Percentiles rank a stretch among this genome's conserved stretches.
Evolutionary conservation across 2,888 invertebrate species (phyloP).

Genomic region (Nowickia ferox): DNA sequence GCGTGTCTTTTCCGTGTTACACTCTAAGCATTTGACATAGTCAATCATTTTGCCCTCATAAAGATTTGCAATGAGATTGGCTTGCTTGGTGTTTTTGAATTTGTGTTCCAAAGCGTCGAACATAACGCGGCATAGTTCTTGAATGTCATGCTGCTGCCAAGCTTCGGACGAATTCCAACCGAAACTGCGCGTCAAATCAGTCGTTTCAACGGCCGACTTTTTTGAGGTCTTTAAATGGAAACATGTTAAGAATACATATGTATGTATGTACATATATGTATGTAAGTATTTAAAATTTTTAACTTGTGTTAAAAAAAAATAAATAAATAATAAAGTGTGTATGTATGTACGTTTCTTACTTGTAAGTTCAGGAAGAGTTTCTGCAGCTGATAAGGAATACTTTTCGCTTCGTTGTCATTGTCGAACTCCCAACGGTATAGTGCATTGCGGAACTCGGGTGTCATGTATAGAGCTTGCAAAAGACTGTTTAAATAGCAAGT

Average conservation of each 20-base stretch:
- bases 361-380: conserved; percentile 92
- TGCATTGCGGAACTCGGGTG: conserved; percentile 95
- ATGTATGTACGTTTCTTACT: conserved; percentile 80
- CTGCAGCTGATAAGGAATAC: conserved; percentile 94
- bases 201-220: conserved; percentile 92
- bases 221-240: conserved; percentile 86
- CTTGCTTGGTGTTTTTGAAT: conserved; percentile 91
- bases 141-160: conserved; percentile 96
- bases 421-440: conserved; percentile 93
- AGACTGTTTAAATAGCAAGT: conserved; percentile 96
- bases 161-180: conserved; percentile 95
- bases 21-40: conserved; percentile 94
- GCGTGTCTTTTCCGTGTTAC: conserved; percentile 91
- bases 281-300: neutral
- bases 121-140: conserved; percentile 94
- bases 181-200: conserved; percentile 93
- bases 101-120: conserved; percentile 94
- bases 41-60: conserved; percentile 92
- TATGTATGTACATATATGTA: neutral
- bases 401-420: conserved; percentile 87
- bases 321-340: neutral
- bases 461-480: conserved; percentile 94
- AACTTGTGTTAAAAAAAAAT: no score
- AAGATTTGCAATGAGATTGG: conserved; percentile 91
- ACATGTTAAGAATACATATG: neutral